phyloP scores from a whole-genome alignment of 2,797 vertebrate genomes.

The Serranus cabrilla region DNA sequence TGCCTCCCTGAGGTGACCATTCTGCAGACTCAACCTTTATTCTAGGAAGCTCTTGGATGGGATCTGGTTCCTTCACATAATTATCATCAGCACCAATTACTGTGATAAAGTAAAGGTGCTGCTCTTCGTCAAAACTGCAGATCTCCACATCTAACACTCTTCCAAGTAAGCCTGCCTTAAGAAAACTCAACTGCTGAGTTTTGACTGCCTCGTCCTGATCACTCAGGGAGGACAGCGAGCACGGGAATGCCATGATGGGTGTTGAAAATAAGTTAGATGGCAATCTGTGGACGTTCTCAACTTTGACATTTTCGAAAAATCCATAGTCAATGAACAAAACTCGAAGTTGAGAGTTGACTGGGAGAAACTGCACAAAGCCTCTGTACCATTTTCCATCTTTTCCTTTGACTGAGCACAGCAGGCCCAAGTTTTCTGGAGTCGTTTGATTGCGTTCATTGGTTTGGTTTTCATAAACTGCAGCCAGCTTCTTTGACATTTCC shows the following conservation, averaged over 20 bases:
- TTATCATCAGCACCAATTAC: constrained; percentile 67
- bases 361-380: constrained; percentile 90
- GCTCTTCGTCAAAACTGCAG: constrained; percentile 75
- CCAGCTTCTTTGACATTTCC: constrained; percentile 86
- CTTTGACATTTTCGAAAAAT: constrained; percentile 86
- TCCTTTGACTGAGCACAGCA: constrained; percentile 91
- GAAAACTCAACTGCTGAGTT: constrained; percentile 83
- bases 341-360: constrained; percentile 85
- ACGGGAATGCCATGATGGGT: constrained; percentile 90
- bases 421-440: constrained; percentile 86
- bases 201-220: constrained; percentile 72
- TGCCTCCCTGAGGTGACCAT: constrained; percentile 1
- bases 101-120: constrained; percentile 85
- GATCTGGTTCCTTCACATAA: constrained; percentile 19
- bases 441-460: constrained; percentile 61
- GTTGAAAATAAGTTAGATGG: constrained; percentile 83
- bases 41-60: constrained; percentile 17
- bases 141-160: constrained; percentile 82
- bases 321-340: constrained; percentile 95
- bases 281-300: constrained; percentile 86
- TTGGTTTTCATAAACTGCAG: constrained; percentile 78
- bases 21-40: constrained; percentile 9
- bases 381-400: constrained; percentile 92
- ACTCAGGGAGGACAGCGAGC: constrained; percentile 84
- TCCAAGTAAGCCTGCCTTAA: constrained; percentile 87